phyloP scores from a whole-genome alignment of 2,888 invertebrate genomes.

The Eilema griseolum region DNA sequence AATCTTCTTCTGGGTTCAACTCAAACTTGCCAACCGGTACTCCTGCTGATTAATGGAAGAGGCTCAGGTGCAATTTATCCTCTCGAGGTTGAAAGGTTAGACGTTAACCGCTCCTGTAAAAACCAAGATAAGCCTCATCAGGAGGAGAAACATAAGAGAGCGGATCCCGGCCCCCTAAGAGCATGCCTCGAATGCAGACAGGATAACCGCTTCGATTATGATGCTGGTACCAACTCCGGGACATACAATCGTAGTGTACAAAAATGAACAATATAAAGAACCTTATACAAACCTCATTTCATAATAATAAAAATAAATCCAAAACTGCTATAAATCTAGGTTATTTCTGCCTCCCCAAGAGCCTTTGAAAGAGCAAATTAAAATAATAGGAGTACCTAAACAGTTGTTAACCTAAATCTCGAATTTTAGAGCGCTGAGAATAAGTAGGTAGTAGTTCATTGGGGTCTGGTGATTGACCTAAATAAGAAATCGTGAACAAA shows the following conservation, averaged over 20 bases:
- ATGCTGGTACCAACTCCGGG: background rate
- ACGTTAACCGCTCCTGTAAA: background rate
- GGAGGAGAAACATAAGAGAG: background rate
- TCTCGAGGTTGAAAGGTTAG: background rate
- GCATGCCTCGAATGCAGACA: background rate
- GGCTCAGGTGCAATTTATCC: too few species aligned
- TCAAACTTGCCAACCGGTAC: background rate
- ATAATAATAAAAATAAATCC: background rate
- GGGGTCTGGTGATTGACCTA: constrained; percentile 14
- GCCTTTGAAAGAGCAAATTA: constrained; percentile 1
- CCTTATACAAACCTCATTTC: background rate
- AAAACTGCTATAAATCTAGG: background rate
- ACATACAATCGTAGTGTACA: background rate
- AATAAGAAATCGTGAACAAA: constrained; percentile 20
- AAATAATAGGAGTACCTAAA: constrained; percentile 2
- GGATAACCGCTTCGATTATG: background rate
- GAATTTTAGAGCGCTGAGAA: constrained; percentile 15
- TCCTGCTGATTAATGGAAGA: background rate
- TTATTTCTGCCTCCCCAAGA: background rate
- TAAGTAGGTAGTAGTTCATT: constrained; percentile 23
- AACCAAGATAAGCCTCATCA: background rate
- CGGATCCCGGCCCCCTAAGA: too few species aligned
- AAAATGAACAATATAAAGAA: background rate
- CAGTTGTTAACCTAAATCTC: constrained; percentile 14
- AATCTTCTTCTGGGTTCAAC: background rate